Evolutionary conservation across 2,797 vertebrate species (phyloP), one percentile per base, ranked within the genome.

Genomic region (Cyprinella venusta): DNA sequence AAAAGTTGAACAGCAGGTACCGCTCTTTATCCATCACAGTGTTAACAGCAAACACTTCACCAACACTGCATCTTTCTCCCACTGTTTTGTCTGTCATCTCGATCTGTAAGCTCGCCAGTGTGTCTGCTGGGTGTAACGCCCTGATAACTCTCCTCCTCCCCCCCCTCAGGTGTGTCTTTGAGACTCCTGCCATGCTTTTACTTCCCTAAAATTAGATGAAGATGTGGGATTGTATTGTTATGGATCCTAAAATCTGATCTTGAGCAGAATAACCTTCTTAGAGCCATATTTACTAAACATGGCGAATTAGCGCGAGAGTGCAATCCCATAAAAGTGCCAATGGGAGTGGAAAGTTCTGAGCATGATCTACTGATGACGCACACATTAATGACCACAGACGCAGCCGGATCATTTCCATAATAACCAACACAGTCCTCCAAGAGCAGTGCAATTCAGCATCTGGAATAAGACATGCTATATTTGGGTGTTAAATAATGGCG

Each of bases 1-100:
- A 97, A 91, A 96, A 96, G 90, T 97, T 97, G 90, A 98, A 96
- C 93, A 98, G 97, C 88, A 96, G 96, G 96, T 97, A 93, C 42
- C 6, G 15, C 5, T 40, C 30, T 2, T 38, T 70, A 15, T 81
- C 33, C 16, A 15, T 30, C 24, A 54, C 19, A 72, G 63, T 52
- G 56, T 76, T 82, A 61, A 65, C 80, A 82, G 69, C 36, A 78
- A 81, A 84, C 89, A 88, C 83, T 80, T 87, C 72, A 76, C 42
- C 80, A 87, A 83, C 75, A 80, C 81, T 86, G 87, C 84, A 85
- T 84, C 76, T 86, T 88, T 87, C 85, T 84, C 74, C 79, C 33
- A 74, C 77, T 79, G 79, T 81, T 86, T 88, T 50, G 61, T 76
- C 76, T 89, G 76, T 71, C 82, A 88, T 38, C 70, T 81, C 52